Conservation (phyloP, 1,140 invertebrate genomes). For the Chlorops oryzae region DNA sequence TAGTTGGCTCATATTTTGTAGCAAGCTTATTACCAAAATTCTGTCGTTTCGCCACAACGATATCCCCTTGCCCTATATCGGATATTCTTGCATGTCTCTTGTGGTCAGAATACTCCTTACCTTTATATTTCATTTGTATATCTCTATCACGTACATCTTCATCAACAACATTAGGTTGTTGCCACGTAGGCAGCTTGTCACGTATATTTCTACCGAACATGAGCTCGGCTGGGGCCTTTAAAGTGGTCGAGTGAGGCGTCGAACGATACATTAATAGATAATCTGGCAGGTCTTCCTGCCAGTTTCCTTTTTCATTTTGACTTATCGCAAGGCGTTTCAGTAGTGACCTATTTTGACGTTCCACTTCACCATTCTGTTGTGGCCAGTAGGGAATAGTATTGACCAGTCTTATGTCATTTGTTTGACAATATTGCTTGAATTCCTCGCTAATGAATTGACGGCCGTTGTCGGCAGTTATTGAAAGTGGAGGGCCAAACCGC, state of each 20-base stretch:
- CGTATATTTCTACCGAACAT: slow-evolving; percentile 30
- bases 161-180: too few relatives aligned
- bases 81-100: too few relatives aligned
- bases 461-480: slow-evolving; percentile 26
- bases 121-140: too few relatives aligned
- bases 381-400: slow-evolving; percentile 33
- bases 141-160: too few relatives aligned
- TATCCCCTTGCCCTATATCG: too few relatives aligned
- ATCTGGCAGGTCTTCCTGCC: slow-evolving; percentile 21
- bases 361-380: slow-evolving; percentile 39
- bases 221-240: slow-evolving; percentile 39
- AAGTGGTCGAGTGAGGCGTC: slow-evolving; percentile 35
- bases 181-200: slow-evolving; percentile 15
- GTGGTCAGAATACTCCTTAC: too few relatives aligned
- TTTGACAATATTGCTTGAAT: slow-evolving; percentile 18
- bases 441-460: slow-evolving; percentile 23
- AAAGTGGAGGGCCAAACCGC: slow-evolving; percentile 1
- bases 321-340: slow-evolving; percentile 25
- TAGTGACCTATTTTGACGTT: slow-evolving; percentile 35
- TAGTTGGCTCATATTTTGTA: too few relatives aligned
- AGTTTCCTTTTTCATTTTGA: slow-evolving; percentile 15
- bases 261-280: slow-evolving; percentile 38
- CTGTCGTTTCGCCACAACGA: too few relatives aligned
- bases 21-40: too few relatives aligned
- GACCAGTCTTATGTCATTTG: slow-evolving; percentile 23